phyloP scores from a whole-genome alignment of 64 coral and sea anemone genomes.

The Anthopleura sola region DNA sequence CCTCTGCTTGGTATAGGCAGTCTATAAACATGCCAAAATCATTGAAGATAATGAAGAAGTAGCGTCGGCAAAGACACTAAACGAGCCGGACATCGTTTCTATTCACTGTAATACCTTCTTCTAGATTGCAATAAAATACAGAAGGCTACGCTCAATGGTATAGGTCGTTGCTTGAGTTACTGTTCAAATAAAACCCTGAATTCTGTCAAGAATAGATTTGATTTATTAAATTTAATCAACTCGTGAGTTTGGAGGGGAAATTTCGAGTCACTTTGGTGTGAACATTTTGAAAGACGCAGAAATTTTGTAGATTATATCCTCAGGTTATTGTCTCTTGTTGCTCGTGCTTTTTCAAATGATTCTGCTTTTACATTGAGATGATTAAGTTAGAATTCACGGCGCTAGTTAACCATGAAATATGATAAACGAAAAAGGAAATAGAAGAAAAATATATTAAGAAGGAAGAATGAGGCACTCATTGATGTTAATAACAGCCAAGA shows the following conservation, averaged over 20 bases:
- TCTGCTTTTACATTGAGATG: background rate
- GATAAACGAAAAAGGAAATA: background rate
- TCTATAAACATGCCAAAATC: slow-evolving; percentile 15
- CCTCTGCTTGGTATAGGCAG: background rate
- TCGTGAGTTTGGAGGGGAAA: slow-evolving; percentile 13
- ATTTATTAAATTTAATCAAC: slow-evolving; percentile 20
- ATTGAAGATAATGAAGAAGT: slow-evolving; percentile 1
- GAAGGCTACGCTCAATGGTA: background rate
- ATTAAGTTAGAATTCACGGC: background rate
- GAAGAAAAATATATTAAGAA: background rate
- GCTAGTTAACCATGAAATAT: background rate
- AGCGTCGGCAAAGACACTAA: background rate
- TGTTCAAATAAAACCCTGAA: slow-evolving; percentile 17
- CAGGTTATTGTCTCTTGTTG: background rate
- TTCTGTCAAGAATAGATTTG: slow-evolving; percentile 19
- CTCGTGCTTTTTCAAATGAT: background rate
- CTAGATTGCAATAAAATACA: background rate
- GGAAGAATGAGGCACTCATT: background rate
- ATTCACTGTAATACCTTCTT: background rate
- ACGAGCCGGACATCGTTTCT: background rate
- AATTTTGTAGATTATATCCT: slow-evolving; percentile 17
- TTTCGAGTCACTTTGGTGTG: slow-evolving; percentile 20
- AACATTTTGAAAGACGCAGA: slow-evolving; percentile 10
- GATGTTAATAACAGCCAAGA: background rate
- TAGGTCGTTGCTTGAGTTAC: background rate